A percentile compares a stretch with the other conserved stretches of the same genome.
Conservation (phyloP, 2,797 vertebrate species). For the Myioborus melanocephalus region DNA sequence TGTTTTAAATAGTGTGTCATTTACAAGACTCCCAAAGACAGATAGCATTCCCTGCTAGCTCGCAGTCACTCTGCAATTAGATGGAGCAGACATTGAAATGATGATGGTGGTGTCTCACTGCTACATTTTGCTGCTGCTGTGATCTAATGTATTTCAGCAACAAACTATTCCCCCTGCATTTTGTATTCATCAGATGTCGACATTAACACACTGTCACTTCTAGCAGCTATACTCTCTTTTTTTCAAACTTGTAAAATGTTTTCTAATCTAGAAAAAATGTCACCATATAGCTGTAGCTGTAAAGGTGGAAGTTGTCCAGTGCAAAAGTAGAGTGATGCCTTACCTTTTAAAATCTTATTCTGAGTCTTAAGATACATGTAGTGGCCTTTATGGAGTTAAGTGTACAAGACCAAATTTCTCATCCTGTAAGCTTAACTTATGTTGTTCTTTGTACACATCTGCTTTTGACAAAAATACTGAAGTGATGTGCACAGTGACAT, state of each 20-base stretch:
- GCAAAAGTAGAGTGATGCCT: not conserved
- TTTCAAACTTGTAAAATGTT: slow-evolving; percentile 12
- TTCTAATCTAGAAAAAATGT: slow-evolving; percentile 25
- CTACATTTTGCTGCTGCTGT: slow-evolving; percentile 50
- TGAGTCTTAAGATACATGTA: not conserved
- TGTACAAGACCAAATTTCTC: not conserved
- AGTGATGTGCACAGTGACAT: not conserved
- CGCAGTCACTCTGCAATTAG: slow-evolving; percentile 55
- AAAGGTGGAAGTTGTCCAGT: not conserved
- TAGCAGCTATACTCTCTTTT: not conserved
- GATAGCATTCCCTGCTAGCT: slow-evolving; percentile 24
- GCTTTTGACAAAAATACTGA: not conserved
- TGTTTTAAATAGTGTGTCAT: slow-evolving; percentile 54
- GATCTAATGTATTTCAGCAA: slow-evolving; percentile 47
- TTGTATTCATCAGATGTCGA: slow-evolving; percentile 43
- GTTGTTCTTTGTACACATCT: not conserved
- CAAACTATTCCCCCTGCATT: slow-evolving; percentile 21
- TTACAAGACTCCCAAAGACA: slow-evolving; percentile 43
- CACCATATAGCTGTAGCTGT: not conserved
- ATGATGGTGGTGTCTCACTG: slow-evolving; percentile 27
- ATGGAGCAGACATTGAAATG: slow-evolving; percentile 22
- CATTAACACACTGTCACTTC: slow-evolving; percentile 44
- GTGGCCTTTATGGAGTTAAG: not conserved
- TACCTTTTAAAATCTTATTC: not conserved
- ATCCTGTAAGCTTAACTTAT: not conserved